phyloP scores from a whole-genome alignment of 2,888 invertebrate species.

The Gymnoscelis rufifasciata region DNA sequence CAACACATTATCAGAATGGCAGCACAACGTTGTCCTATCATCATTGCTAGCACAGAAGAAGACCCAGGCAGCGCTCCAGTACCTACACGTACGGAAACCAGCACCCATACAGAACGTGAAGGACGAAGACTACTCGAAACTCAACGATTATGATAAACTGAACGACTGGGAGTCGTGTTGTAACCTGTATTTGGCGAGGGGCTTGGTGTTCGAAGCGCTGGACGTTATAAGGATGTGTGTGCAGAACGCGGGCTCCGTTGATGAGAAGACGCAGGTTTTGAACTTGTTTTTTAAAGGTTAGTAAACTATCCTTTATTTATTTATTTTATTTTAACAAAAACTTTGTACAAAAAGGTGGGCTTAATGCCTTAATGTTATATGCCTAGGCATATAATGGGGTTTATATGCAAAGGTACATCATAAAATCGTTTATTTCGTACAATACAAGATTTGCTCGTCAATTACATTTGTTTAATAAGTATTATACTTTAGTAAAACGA shows the following conservation, averaged over 20 bases:
- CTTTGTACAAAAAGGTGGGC: too few species aligned
- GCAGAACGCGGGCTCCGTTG: conserved; percentile 50
- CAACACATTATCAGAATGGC: conserved; percentile 82
- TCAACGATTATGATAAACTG: conserved; percentile 54
- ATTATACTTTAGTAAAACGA: too few species aligned
- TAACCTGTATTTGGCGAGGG: conserved; percentile 81
- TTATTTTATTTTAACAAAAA: too few species aligned
- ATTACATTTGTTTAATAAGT: too few species aligned
- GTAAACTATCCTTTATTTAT: conserved; percentile 17
- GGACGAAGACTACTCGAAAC: conserved; percentile 29
- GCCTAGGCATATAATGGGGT: too few species aligned
- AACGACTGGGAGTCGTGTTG: conserved; percentile 77
- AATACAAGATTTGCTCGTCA: too few species aligned
- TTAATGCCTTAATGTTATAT: too few species aligned
- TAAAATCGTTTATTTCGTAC: too few species aligned
- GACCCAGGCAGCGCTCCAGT: conserved; percentile 82
- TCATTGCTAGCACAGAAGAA: conserved; percentile 83
- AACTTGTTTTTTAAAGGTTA: conserved; percentile 82
- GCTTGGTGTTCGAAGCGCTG: conserved; percentile 82
- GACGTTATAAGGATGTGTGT: conserved; percentile 80
- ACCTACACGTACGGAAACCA: conserved; percentile 81
- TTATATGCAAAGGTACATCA: too few species aligned
- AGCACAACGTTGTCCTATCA: conserved; percentile 84
- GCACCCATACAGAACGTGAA: conserved; percentile 67
- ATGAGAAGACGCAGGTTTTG: conserved; percentile 69